A percentile compares a stretch with the other conserved stretches of the same genome.
Evolutionary conservation across 2,113 vertebrate genomes (phyloP).

Genomic region (Cathartes aura): DNA sequence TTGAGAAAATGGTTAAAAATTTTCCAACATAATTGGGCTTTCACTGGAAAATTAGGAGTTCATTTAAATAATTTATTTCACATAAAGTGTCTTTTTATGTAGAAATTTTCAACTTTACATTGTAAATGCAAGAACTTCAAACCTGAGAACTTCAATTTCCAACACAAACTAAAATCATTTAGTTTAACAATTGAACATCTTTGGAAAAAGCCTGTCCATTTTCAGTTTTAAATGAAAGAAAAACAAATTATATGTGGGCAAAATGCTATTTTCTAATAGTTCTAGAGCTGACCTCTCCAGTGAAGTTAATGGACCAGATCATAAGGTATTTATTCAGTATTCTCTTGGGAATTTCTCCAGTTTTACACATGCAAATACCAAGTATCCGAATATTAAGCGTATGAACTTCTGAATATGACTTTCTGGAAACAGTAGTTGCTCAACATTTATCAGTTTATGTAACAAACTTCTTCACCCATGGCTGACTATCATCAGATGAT

Average conservation of each 20-base stretch:
- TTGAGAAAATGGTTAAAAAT: constrained; percentile 66
- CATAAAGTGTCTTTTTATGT: constrained; percentile 67
- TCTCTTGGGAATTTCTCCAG: constrained; percentile 5
- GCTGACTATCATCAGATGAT: background rate
- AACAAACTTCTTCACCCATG: background rate
- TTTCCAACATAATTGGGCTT: constrained; percentile 70
- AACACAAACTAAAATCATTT: constrained; percentile 47
- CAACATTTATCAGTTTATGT: constrained; percentile 9
- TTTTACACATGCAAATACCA: constrained; percentile 15
- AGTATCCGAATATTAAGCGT: background rate
- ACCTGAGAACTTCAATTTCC: constrained; percentile 35
- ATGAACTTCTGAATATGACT: background rate
- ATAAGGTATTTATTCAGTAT: constrained; percentile 48
- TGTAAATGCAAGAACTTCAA: constrained; percentile 57
- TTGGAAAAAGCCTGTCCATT: background rate
- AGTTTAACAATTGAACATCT: background rate
- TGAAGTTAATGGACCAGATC: constrained; percentile 56
- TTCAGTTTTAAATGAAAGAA: constrained; percentile 20
- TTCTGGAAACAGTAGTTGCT: constrained; percentile 35
- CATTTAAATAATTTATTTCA: constrained; percentile 74
- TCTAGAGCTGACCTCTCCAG: constrained; percentile 28
- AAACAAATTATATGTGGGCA: background rate
- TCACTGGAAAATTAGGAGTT: constrained; percentile 67
- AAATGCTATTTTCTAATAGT: constrained; percentile 23
- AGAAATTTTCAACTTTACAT: constrained; percentile 59